phyloP scores from a whole-genome alignment of 2,113 vertebrate species.

The Syrmaticus mikado region DNA sequence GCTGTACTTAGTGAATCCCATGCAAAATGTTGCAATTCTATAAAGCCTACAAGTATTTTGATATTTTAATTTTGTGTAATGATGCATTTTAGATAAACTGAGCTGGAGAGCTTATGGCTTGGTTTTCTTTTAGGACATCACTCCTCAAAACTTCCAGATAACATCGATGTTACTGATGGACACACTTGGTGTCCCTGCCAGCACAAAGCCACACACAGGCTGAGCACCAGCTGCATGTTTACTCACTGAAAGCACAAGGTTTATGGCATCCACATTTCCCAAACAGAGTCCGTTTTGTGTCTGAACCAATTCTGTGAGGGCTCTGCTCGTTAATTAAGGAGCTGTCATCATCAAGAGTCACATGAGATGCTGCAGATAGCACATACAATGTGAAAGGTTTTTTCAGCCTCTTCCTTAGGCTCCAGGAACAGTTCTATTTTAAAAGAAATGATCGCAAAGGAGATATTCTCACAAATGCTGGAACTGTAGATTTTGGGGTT shows the following conservation, averaged over 20 bases:
- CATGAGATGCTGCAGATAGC: not conserved
- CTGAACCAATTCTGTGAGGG: not conserved
- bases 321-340: not conserved
- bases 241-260: not conserved
- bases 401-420: not conserved
- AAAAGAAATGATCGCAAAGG: not conserved
- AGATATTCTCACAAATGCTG: not conserved
- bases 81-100: fast-evolving
- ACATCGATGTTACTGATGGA: not conserved
- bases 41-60: not conserved
- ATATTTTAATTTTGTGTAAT: not conserved
- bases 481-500: not conserved
- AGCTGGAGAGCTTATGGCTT: not conserved
- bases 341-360: not conserved
- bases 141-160: not conserved
- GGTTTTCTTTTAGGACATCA: not conserved
- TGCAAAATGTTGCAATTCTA: not conserved
- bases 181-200: not conserved
- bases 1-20: not conserved
- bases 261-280: not conserved
- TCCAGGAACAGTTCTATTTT: not conserved
- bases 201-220: not conserved
- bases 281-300: not conserved
- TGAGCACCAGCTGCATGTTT: not conserved
- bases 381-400: not conserved